Evolutionary conservation across 2,888 invertebrate species (phyloP).

Genomic region (Drosophila kuntzei): DNA sequence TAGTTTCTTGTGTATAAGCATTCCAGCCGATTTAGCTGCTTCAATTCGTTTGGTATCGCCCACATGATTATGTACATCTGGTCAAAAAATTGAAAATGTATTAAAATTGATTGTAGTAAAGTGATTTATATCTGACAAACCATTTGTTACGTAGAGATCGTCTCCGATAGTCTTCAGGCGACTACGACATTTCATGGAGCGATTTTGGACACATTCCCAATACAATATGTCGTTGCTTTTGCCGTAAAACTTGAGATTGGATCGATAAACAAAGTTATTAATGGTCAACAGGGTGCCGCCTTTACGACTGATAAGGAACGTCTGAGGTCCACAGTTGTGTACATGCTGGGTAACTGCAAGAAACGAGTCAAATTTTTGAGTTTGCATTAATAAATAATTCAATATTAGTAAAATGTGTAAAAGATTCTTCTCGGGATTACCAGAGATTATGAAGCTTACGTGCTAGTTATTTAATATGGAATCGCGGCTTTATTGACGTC

Average conservation of each 20-base stretch:
- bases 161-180: slow-evolving; percentile 85
- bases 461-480: slow-evolving; percentile 48
- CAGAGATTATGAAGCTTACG: slow-evolving; percentile 41
- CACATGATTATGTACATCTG: slow-evolving; percentile 84
- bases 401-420: neutral
- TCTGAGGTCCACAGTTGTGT: slow-evolving; percentile 82
- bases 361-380: slow-evolving; percentile 16
- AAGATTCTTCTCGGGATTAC: neutral
- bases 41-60: slow-evolving; percentile 83
- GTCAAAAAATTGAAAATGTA: neutral
- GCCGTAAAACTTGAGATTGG: slow-evolving; percentile 85
- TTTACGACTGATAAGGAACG: slow-evolving; percentile 85
- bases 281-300: slow-evolving; percentile 84
- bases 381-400: neutral
- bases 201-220: slow-evolving; percentile 85
- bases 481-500: slow-evolving; percentile 58
- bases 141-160: slow-evolving; percentile 85
- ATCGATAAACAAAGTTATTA: slow-evolving; percentile 85
- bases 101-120: neutral
- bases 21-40: slow-evolving; percentile 80
- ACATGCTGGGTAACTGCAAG: slow-evolving; percentile 82
- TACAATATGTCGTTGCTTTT: slow-evolving; percentile 84
- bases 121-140: slow-evolving; percentile 57
- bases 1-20: slow-evolving; percentile 83
- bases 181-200: slow-evolving; percentile 85